phyloP scores from a whole-genome alignment of 2,113 vertebrate species.

The Cyphomyrus plagiostoma region DNA sequence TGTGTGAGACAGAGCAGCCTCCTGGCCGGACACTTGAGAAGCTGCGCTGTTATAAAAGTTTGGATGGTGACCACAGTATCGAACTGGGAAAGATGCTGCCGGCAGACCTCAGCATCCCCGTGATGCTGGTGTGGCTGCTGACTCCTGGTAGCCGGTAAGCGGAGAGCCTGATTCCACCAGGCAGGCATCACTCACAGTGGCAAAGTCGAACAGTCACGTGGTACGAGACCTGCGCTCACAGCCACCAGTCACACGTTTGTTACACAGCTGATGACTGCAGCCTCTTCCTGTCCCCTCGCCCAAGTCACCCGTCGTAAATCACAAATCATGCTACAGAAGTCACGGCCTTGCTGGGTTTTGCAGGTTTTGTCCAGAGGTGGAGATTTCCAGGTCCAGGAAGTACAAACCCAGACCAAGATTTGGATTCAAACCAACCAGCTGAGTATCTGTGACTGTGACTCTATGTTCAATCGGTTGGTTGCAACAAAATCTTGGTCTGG shows the following conservation, averaged over 20 bases:
- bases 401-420: not conserved
- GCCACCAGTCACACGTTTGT: not conserved
- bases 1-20: not conserved
- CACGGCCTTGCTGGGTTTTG: not conserved
- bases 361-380: not conserved
- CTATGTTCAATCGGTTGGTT: not conserved
- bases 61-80: conserved; percentile 4
- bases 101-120: not conserved
- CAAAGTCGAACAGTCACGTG: conserved; percentile 11
- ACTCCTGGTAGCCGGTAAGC: not conserved
- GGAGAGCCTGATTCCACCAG: not conserved
- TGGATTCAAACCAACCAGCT: not conserved
- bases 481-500: not conserved
- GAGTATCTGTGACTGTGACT: not conserved
- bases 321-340: not conserved
- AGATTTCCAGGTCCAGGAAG: not conserved
- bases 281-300: not conserved
- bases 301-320: not conserved
- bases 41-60: not conserved
- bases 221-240: not conserved
- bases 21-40: not conserved
- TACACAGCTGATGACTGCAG: not conserved
- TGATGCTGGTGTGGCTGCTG: not conserved
- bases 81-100: not conserved
- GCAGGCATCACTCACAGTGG: not conserved